Base-by-base conservation (phyloP, 2,888 invertebrate species). In the Phrixothrix hirtus region DNA sequence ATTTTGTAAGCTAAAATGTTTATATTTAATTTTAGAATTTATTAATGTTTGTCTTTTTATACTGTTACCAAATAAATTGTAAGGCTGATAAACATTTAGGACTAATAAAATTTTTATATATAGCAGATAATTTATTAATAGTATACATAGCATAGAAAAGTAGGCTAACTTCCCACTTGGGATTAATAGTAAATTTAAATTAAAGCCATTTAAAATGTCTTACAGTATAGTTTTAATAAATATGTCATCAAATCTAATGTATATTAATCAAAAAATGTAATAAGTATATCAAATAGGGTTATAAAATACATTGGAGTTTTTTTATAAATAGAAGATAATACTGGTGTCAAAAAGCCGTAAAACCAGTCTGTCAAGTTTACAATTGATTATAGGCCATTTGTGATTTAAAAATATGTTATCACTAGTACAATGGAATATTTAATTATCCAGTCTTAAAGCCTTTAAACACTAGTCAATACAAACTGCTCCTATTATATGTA, bases 251-350 rank as follows among this genome's bases (percentile, higher is more conserved):
- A 38, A 46, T 43, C 25, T 26, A 10, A 25, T 26, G 45, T 46
- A 46, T 47, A 48, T 41, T 35, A 32, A 13, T 43, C 42, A n/a
- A 39, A 48, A 48, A 41, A 10, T 41, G 34, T 41, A 42, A 14
- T n/a, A n/a, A n/a, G n/a, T 16, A 36, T 45, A 30, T 35, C 10
- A 35, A 35, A 38, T n/a, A 41, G 31, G 9, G 16, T 21, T 48
- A 48, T 35, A 48, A 48, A 48, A 48, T 41, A 43, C 42, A 14
- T 7, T 29, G 2, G 39, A 35, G 25, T 29, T 34, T 27, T 36
- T 29, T 14, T n/a, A 15, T 15, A 15, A 27, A 14, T 14, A 35
- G 29, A 41, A 29, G 16, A 34, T 46, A 46, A 38, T 47, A 27
- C 41, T 36, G 42, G 30, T 41, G 34, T 43, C 31, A 29, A 11